Percentiles rank a stretch among this genome's conserved stretches.
Conservation (phyloP, 2,888 invertebrate species). For the Nipponacmea schrenckii region DNA sequence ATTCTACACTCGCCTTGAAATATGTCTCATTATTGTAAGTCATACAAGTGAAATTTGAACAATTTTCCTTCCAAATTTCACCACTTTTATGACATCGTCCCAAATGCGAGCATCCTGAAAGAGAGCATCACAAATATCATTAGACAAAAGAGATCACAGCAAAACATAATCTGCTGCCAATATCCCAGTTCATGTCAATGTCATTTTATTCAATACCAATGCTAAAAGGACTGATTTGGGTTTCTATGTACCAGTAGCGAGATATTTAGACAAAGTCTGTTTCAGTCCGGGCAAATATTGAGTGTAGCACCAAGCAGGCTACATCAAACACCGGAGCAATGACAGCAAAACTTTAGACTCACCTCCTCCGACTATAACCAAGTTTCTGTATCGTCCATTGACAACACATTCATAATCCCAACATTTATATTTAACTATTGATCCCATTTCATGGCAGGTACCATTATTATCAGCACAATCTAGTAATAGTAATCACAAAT, state of each 20-base stretch:
- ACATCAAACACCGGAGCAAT: no score
- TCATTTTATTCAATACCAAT: no score
- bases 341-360: no score
- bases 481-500: not conserved
- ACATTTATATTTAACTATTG: not conserved
- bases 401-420: constrained; percentile 1
- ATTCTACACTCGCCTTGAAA: not conserved
- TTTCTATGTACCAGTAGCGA: no score
- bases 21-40: not conserved
- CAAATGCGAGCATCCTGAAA: constrained; percentile 7
- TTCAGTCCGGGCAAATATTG: no score
- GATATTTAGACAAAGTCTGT: no score
- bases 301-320: no score
- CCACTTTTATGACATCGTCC: not conserved
- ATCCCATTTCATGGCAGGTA: not conserved
- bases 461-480: not conserved
- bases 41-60: constrained; percentile 11
- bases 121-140: not conserved
- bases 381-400: not conserved
- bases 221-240: no score
- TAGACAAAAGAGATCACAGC: no score
- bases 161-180: no score
- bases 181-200: no score
- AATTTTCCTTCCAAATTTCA: not conserved
- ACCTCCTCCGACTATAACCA: not conserved